Evolutionary conservation across 2,113 vertebrate genomes (phyloP).

Genomic region (Morone saxatilis): DNA sequence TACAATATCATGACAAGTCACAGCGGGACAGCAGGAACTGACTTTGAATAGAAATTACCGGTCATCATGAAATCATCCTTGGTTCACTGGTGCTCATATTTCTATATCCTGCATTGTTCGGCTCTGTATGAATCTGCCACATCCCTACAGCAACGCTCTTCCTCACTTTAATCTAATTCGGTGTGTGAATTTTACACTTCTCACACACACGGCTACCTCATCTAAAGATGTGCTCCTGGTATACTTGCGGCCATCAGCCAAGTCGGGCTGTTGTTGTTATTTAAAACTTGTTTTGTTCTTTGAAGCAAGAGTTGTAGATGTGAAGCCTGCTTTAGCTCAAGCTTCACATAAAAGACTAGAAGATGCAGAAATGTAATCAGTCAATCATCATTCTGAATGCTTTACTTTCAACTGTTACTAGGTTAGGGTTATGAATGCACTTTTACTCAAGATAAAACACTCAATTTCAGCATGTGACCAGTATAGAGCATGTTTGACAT

Average conservation of each 20-base stretch:
- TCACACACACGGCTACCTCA: background rate
- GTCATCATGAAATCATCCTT: background rate
- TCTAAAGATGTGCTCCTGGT: constrained; percentile 7
- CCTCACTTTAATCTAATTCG: constrained; percentile 1
- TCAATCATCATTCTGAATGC: background rate
- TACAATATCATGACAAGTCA: background rate
- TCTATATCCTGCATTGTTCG: background rate
- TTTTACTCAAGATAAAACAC: too few species aligned
- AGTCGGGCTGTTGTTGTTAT: constrained; percentile 1
- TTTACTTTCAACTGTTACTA: background rate
- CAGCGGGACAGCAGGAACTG: background rate
- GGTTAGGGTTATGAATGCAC: too few species aligned
- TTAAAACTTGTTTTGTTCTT: constrained; percentile 1
- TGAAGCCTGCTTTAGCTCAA: background rate
- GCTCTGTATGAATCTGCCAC: background rate
- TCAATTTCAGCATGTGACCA: too few species aligned
- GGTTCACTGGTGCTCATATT: background rate
- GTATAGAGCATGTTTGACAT: too few species aligned
- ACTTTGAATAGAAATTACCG: background rate
- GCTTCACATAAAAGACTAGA: background rate
- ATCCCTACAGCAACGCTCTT: background rate
- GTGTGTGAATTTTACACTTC: constrained; percentile 10
- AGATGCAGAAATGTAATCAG: background rate
- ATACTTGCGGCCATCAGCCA: background rate
- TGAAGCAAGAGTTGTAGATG: background rate